Evolutionary conservation across 1,140 invertebrate species (phyloP), one percentile per base, ranked within the genome.

Genomic region (Antheraea pernyi): DNA sequence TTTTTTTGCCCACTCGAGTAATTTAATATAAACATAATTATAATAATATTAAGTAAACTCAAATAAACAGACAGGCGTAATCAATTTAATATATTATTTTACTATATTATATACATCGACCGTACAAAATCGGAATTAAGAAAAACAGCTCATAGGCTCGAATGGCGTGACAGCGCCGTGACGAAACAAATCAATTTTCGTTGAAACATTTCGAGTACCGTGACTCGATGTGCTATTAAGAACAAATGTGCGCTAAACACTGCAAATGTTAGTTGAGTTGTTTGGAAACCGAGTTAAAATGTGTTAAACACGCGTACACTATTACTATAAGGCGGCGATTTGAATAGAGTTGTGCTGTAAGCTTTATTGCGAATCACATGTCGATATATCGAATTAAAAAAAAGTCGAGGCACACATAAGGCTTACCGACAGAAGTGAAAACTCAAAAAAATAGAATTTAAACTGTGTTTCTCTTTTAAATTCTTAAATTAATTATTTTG

Each of bases 151-250:
- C 39, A n/a, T 53, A 6, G 46, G 46, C 46, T n/a, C 11, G 11
- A 16, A 53, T 11, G 13, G 46, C 16, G 46, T 53, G 46, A 53
- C 46, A n/a, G 46, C 46, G 46, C 11, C 46, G 46, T n/a, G 46
- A 53, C 46, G 46, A n/a, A 53, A 16, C 46, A 53, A 53, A 53
- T 53, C 46, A 13, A 53, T 53, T 53, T 53, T 7, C 46, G 16
- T 53, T 53, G 11, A 53, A 53, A 53, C 46, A 53, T 53, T n/a
- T 53, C 46, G 46, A 53, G 46, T 53, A 53, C 46, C 46, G 46
- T 53, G 46, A 53, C 46, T 53, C 6, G 16, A 53, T 53, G 11
- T 53, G 46, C 11, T 13, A n/a, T 53, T 16, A 53, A 53, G 46
- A 53, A 53, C 46, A 53, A 53, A 53, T 53, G 11, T 16, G 10